Conservation (phyloP, 2,888 invertebrate genomes). For the Antheraea assamensis region DNA sequence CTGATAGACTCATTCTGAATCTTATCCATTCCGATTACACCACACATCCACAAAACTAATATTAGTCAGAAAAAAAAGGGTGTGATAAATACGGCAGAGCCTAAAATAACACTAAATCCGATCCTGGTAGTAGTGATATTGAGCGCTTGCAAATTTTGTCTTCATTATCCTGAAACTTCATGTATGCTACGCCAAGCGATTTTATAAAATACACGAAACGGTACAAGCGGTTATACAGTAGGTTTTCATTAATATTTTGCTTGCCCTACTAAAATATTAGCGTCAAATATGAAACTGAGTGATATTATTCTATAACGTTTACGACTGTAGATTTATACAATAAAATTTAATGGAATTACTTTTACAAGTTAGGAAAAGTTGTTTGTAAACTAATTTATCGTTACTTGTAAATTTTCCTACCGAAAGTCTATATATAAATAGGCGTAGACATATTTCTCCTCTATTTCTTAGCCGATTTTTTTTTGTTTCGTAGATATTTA, state of each 20-base stretch:
- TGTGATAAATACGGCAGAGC: not conserved
- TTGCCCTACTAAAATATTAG: not conserved
- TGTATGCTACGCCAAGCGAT: constrained; percentile 16
- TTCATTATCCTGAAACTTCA: constrained; percentile 20
- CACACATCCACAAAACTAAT: too few species aligned
- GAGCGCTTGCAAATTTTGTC: constrained; percentile 18
- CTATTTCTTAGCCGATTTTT: too few species aligned
- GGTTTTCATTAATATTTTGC: not conserved
- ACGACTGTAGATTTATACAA: not conserved
- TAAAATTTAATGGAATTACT: not conserved
- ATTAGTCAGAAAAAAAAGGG: not conserved
- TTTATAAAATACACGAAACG: constrained; percentile 11
- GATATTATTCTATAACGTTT: not conserved
- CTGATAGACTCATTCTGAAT: too few species aligned
- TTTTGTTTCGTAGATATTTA: too few species aligned
- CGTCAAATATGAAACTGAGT: not conserved
- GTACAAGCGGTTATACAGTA: not conserved
- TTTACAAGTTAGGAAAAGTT: not conserved
- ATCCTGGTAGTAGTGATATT: constrained; percentile 12
- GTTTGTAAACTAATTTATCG: not conserved
- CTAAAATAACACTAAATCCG: not conserved
- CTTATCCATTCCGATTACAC: too few species aligned
- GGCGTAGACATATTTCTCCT: too few species aligned
- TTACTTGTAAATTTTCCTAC: not conserved
- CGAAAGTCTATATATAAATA: not conserved